A percentile compares a stretch with the other conserved stretches of the same genome.
Conservation (phyloP, 1,140 invertebrate genomes). For the Eciton burchellii region DNA sequence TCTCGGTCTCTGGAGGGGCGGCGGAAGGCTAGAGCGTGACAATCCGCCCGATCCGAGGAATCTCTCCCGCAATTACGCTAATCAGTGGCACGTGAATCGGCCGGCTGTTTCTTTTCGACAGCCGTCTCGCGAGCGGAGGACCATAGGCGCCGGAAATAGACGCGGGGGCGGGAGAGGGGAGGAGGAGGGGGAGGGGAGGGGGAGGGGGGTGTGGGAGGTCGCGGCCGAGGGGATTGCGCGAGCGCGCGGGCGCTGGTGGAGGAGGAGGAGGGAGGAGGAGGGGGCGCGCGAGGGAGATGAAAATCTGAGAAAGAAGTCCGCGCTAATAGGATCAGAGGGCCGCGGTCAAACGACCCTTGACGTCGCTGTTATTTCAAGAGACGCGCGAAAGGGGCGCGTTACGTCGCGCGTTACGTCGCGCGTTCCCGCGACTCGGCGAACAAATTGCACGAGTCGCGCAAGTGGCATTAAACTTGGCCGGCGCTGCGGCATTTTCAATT, state of each 20-base stretch:
- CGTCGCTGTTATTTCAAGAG: conserved; percentile 78
- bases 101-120: conserved; percentile 63
- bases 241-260: conserved; percentile 41
- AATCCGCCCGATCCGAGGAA: conserved; percentile 41
- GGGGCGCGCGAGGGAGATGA: conserved; percentile 54
- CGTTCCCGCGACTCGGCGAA: conserved; percentile 26
- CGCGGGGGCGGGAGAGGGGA: conserved; percentile 39
- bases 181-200: conserved; percentile 26
- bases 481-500: conserved; percentile 51
- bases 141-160: conserved; percentile 70
- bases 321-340: conserved; percentile 82
- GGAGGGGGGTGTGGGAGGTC: conserved; percentile 50
- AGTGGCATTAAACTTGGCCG: conserved; percentile 48
- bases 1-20: conserved; percentile 14
- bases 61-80: conserved; percentile 83
- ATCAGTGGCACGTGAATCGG: conserved; percentile 84
- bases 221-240: conserved; percentile 17
- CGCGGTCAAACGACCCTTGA: conserved; percentile 81
- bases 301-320: conserved; percentile 80
- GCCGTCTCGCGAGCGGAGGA: conserved; percentile 61
- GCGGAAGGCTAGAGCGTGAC: conserved; percentile 13
- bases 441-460: background rate
- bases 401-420: conserved; percentile 50
- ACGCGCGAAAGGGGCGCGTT: conserved; percentile 54
- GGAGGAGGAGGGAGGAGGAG: conserved; percentile 22